phyloP scores from a whole-genome alignment of 2,888 invertebrate genomes.

The Itoplectis maculator region DNA sequence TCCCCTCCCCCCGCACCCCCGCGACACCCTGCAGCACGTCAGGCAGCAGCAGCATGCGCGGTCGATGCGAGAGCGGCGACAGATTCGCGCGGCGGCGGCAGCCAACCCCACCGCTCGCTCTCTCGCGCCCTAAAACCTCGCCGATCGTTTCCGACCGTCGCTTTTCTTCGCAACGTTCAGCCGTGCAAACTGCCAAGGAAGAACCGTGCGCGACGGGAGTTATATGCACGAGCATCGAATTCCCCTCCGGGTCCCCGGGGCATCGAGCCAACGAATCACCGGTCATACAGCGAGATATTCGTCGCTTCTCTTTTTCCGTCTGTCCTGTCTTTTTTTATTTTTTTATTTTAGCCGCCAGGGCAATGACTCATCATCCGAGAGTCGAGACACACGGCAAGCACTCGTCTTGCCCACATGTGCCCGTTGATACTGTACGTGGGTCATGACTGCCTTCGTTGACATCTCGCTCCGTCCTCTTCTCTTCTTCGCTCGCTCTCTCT shows the following conservation, averaged over 20 bases:
- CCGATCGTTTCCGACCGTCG: conserved; percentile 54
- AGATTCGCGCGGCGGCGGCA: conserved; percentile 48
- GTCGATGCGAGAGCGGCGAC: conserved; percentile 63
- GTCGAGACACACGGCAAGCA: conserved; percentile 38
- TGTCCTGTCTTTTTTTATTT: too few relatives aligned
- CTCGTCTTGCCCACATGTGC: conserved; percentile 32
- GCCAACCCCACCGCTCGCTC: conserved; percentile 47
- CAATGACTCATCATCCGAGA: conserved; percentile 61
- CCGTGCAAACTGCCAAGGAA: conserved; percentile 51
- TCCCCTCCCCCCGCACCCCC: too few relatives aligned
- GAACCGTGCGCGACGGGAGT: not conserved
- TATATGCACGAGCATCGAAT: conserved; percentile 30
- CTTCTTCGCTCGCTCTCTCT: conserved; percentile 4
- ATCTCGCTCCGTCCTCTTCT: conserved; percentile 3
- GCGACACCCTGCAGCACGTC: conserved; percentile 49
- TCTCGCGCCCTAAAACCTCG: conserved; percentile 49
- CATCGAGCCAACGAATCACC: conserved; percentile 55
- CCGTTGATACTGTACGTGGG: conserved; percentile 44
- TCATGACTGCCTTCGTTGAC: conserved; percentile 49
- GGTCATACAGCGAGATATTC: conserved; percentile 11
- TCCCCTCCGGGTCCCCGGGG: conserved; percentile 32
- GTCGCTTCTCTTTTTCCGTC: conserved; percentile 2
- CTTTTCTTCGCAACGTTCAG: conserved; percentile 42
- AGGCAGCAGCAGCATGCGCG: conserved; percentile 66
- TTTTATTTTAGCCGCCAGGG: conserved; percentile 21